Evolutionary conservation across 2,113 vertebrate genomes (phyloP).

Genomic region (Phaethon lepturus): DNA sequence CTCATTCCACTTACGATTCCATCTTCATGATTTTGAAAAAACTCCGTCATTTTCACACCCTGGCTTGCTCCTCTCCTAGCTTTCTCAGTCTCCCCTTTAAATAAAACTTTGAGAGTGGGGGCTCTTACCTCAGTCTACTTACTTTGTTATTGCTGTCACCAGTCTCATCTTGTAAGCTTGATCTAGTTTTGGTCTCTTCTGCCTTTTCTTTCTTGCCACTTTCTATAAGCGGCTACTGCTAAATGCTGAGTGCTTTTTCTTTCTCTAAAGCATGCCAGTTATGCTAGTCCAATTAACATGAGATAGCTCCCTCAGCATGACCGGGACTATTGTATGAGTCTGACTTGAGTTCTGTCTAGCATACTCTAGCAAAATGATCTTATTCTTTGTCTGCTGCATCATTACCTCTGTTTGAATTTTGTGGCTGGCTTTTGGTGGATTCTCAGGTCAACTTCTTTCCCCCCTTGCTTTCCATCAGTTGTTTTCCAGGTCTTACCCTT

Average conservation of each 20-base stretch:
- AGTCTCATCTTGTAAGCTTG: not conserved
- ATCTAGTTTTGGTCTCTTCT: not conserved
- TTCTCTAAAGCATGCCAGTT: not conserved
- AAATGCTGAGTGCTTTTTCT: not conserved
- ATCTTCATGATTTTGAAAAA: not conserved
- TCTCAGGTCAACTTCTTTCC: not conserved
- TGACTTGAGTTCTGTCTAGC: not conserved
- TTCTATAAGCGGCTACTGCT: not conserved
- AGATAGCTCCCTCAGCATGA: not conserved
- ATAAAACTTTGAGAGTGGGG: not conserved
- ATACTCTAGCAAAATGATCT: not conserved
- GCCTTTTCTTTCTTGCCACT: not conserved
- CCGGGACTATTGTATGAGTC: not conserved
- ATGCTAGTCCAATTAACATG: not conserved
- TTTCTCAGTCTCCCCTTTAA: not conserved
- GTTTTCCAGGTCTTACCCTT: not conserved
- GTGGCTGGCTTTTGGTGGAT: not conserved
- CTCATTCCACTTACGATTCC: not conserved
- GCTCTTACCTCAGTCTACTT: not conserved
- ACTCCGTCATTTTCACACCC: rapidly evolving
- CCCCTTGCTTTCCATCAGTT: not conserved
- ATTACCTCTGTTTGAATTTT: not conserved
- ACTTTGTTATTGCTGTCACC: not conserved
- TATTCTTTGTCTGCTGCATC: not conserved
- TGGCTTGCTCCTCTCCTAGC: not conserved